Conservation (phyloP, 2,888 invertebrate genomes). For the Thereva nobilitata region DNA sequence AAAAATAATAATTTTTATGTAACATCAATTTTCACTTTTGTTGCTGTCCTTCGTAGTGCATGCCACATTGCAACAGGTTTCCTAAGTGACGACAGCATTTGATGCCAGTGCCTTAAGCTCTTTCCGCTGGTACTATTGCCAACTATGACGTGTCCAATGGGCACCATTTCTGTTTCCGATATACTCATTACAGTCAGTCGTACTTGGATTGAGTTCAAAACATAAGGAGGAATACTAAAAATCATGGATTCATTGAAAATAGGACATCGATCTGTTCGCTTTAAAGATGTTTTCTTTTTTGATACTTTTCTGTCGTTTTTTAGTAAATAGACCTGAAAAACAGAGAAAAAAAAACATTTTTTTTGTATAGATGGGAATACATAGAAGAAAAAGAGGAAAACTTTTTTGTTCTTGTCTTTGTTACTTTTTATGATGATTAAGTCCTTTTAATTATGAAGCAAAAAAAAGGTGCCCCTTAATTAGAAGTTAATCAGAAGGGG, state of each 20-base stretch:
- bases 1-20: constrained; percentile 27
- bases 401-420: too few relatives aligned
- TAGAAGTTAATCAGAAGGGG: too few relatives aligned
- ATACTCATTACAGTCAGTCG: constrained; percentile 67
- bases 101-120: constrained; percentile 78
- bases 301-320: constrained; percentile 80
- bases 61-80: constrained; percentile 88
- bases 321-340: constrained; percentile 70
- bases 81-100: constrained; percentile 78
- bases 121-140: constrained; percentile 74
- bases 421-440: too few relatives aligned
- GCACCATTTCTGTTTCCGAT: constrained; percentile 61
- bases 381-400: neutral
- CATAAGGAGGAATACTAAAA: constrained; percentile 76
- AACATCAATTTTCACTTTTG: constrained; percentile 30
- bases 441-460: too few relatives aligned
- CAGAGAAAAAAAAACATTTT: constrained; percentile 1
- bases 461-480: too few relatives aligned
- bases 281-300: constrained; percentile 79
- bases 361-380: constrained; percentile 13
- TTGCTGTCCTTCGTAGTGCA: constrained; percentile 62
- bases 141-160: constrained; percentile 80
- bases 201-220: constrained; percentile 72
- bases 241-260: constrained; percentile 86
- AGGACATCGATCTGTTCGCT: constrained; percentile 73